phyloP scores from a whole-genome alignment of 1,140 invertebrate genomes.

The Cepaea nemoralis region DNA sequence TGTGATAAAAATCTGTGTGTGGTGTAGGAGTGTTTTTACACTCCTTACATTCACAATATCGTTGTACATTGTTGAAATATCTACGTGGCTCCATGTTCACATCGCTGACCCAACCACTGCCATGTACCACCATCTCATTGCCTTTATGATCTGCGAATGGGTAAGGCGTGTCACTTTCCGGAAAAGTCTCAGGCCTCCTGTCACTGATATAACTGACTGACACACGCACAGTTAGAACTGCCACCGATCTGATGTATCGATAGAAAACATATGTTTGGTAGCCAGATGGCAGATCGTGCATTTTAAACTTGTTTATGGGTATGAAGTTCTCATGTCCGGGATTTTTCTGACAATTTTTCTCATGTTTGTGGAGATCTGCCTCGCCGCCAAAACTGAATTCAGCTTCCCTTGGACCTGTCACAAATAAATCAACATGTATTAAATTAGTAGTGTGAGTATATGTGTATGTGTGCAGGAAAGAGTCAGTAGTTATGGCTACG shows the following conservation, averaged over 20 bases:
- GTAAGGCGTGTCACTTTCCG: neutral
- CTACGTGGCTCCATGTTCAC: no score
- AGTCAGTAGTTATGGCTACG: no score
- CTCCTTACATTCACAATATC: neutral
- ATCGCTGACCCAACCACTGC: no score
- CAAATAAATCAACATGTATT: no score
- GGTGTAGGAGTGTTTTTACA: neutral
- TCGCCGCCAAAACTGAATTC: neutral
- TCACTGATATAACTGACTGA: neutral
- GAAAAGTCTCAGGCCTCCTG: neutral
- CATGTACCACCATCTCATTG: neutral
- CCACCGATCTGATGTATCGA: neutral
- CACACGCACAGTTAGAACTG: neutral
- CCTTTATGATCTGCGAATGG: neutral
- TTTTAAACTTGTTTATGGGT: neutral
- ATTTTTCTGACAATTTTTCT: neutral
- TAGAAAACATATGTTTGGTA: neutral
- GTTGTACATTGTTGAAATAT: no score
- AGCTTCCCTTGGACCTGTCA: neutral
- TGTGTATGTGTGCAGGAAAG: no score
- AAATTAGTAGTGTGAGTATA: no score
- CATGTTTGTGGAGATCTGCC: neutral
- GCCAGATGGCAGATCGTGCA: neutral
- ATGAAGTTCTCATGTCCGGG: neutral
- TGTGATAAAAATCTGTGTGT: neutral